Percentiles rank a stretch among this genome's conserved stretches.
Conservation (phyloP, 2,888 invertebrate species). For the Aricia artaxerxes region DNA sequence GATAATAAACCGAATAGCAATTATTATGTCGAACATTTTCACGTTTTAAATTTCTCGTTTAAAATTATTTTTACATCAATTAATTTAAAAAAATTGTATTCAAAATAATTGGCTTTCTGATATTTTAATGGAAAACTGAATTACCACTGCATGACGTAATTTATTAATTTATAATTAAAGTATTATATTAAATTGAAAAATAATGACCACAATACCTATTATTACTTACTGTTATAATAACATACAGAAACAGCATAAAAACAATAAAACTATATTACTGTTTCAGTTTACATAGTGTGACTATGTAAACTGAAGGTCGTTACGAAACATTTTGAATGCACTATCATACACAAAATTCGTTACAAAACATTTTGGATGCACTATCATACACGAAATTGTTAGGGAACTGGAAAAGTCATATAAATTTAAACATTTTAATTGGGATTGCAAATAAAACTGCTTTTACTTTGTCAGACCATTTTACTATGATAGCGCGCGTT, state of each 20-base stretch:
- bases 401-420: conserved; percentile 6
- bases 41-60: not conserved
- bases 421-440: conserved; percentile 9
- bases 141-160: not conserved
- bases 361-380: not conserved
- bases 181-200: too few species aligned
- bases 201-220: too few species aligned
- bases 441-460: not conserved
- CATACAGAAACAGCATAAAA: not conserved
- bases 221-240: too few species aligned
- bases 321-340: not conserved
- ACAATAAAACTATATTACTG: not conserved
- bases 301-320: too few species aligned
- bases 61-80: not conserved
- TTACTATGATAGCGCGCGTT: not conserved
- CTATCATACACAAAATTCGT: not conserved
- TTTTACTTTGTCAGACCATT: not conserved
- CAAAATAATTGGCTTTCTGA: not conserved
- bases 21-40: not conserved
- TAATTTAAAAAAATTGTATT: not conserved
- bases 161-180: not conserved
- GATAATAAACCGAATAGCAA: conserved; percentile 3
- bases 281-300: not conserved
- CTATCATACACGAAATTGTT: not conserved
- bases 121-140: not conserved